Evolutionary conservation across 2,797 vertebrate species (phyloP), one percentile per base, ranked within the genome.

Genomic region (Perodicticus potto): DNA sequence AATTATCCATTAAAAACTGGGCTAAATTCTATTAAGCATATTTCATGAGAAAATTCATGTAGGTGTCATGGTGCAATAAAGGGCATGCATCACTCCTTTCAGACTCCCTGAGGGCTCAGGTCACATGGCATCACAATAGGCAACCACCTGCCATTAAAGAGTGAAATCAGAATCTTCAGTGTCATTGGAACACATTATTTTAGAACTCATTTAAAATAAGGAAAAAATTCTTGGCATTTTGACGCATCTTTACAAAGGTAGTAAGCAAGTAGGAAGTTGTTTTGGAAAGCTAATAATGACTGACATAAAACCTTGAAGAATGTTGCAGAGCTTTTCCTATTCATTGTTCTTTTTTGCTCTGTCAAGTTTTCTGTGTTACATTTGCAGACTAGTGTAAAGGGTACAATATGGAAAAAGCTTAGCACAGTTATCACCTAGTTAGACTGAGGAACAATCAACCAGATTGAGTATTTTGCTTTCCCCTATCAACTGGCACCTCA

Each of bases 171-270:
- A 78, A 34, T 34, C 70, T 72, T 43, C 40, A 80, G 4, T 89
- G 57, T 43, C 74, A 45, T 80, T 63, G 89, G 59, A 76, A 57
- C 23, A 95, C 61, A 70, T 74, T 76, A 27, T 91, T 91, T 92
- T 70, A 93, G 57, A 93, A 11, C 3, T 20, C 59, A 70, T 25
- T 59, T 92, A 93, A 96, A 95, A 93, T n/a, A 82, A 92, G 65
- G 63, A 91, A 65, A 85, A 87, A 81, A 25, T 57, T 76, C 9
- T 61, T 83, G 29, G 25, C 37, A 65, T 92, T 94, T 91, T 34
- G 25, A 72, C 40, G 70, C 2, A 19, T 86, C 45, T 92, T 40
- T 86, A 45, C 77, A 86, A 45, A 93, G 37, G 11, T 81, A 80
- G 22, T 72, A 76, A 89, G 57, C 40, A 74, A 92, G n/a, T 37